Conservation (phyloP, 2,888 invertebrate species). For the Synergus laeviventris region DNA sequence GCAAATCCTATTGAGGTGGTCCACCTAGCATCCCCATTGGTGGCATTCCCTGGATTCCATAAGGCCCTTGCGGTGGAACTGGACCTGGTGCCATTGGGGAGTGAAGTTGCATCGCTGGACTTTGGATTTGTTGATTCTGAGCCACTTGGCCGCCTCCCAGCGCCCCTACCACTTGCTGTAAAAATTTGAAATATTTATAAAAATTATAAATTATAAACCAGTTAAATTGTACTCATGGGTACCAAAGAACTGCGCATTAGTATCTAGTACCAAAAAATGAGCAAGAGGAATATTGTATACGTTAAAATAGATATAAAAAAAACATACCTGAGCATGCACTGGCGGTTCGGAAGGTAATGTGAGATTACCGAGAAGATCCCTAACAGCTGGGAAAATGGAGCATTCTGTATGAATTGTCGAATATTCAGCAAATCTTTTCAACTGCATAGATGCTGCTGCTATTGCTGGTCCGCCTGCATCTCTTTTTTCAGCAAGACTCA, state of each 20-base stretch:
- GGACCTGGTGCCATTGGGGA: slow-evolving; percentile 78
- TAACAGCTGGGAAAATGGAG: slow-evolving; percentile 92
- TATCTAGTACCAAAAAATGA: too few species aligned
- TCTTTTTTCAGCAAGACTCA: slow-evolving; percentile 90
- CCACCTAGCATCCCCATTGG: slow-evolving; percentile 74
- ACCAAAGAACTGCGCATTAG: background rate
- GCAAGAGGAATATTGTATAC: background rate
- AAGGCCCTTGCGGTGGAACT: slow-evolving; percentile 71
- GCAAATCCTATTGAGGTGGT: slow-evolving; percentile 71
- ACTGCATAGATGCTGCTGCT: slow-evolving; percentile 81
- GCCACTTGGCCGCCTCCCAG: slow-evolving; percentile 77
- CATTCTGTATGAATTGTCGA: slow-evolving; percentile 83
- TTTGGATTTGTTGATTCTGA: slow-evolving; percentile 78
- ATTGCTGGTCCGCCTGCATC: slow-evolving; percentile 82
- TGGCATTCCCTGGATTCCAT: slow-evolving; percentile 72
- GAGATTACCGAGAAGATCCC: slow-evolving; percentile 91
- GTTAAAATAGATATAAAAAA: slow-evolving; percentile 28
- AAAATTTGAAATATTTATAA: slow-evolving; percentile 37
- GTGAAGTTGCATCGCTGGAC: slow-evolving; percentile 80
- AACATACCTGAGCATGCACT: slow-evolving; percentile 75
- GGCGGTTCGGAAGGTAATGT: slow-evolving; percentile 88
- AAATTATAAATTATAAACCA: background rate
- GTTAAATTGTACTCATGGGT: background rate
- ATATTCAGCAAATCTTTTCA: slow-evolving; percentile 87
- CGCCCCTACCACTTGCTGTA: slow-evolving; percentile 75